Conservation (phyloP, 2,113 vertebrate species). For the Ariopsis seemanni region DNA sequence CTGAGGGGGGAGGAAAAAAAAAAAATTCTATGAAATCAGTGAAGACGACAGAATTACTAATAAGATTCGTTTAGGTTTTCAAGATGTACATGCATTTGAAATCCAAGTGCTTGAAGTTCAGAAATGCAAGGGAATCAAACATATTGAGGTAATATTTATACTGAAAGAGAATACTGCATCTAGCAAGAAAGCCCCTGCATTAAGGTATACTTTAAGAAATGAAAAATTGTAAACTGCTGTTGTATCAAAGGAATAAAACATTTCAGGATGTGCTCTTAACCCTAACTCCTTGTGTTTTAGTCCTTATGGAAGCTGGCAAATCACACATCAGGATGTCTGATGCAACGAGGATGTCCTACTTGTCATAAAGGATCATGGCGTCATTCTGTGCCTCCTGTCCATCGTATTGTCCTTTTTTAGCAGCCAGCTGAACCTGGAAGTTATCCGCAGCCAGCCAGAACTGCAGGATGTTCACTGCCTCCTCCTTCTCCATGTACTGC, state of each 20-base stretch:
- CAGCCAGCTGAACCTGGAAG: constrained; percentile 96
- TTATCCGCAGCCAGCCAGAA: constrained; percentile 98
- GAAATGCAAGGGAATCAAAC: neutral
- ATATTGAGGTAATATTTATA: neutral
- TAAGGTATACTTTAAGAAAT: neutral
- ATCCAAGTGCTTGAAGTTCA: neutral
- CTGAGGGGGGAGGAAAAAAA: neutral
- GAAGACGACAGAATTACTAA: neutral
- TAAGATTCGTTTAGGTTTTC: neutral
- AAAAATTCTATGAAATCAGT: neutral
- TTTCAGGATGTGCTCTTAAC: neutral
- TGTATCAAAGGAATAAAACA: neutral
- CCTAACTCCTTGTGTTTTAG: neutral
- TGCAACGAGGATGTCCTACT: constrained; percentile 73
- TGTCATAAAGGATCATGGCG: constrained; percentile 99
- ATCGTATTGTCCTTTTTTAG: constrained; percentile 97
- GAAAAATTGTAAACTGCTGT: neutral
- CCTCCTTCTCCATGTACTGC: constrained; percentile 99
- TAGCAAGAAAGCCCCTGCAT: neutral
- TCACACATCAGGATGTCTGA: neutral
- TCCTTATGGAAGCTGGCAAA: neutral
- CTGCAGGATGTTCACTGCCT: constrained; percentile 92
- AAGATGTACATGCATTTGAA: neutral
- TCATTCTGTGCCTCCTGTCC: constrained; percentile 98
- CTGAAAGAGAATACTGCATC: neutral